A percentile compares a stretch with the other conserved stretches of the same genome.
phyloP scores from a whole-genome alignment of 1,140 invertebrate genomes.

The Colletes gigas region DNA sequence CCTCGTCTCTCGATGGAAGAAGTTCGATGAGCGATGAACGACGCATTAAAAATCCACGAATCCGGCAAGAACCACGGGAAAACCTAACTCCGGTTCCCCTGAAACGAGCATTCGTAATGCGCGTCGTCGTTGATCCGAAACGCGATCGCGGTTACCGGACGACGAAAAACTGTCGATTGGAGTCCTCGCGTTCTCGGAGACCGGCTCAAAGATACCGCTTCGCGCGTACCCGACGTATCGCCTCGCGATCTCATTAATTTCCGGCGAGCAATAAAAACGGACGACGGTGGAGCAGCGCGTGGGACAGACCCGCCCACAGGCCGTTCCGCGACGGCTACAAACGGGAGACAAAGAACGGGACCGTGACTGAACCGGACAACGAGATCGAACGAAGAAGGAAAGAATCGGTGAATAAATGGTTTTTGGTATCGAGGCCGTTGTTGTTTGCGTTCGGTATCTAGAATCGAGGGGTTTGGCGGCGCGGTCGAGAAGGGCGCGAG shows the following conservation, averaged over 20 bases:
- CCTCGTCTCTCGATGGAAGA: background rate
- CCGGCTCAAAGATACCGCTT: constrained; percentile 2
- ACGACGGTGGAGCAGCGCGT: constrained; percentile 62
- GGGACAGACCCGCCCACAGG: constrained; percentile 79
- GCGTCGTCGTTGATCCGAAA: background rate
- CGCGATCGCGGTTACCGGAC: background rate
- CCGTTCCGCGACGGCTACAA: constrained; percentile 7
- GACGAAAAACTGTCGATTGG: background rate
- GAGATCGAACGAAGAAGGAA: constrained; percentile 10
- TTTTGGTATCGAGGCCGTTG: constrained; percentile 71
- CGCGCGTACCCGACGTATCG: constrained; percentile 43
- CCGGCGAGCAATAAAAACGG: constrained; percentile 76
- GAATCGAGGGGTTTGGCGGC: constrained; percentile 10
- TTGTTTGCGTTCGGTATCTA: constrained; percentile 81
- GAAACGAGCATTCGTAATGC: background rate
- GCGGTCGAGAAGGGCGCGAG: constrained; percentile 68
- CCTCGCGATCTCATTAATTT: constrained; percentile 78
- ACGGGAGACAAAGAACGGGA: constrained; percentile 10
- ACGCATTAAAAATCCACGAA: constrained; percentile 21
- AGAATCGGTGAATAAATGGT: constrained; percentile 70
- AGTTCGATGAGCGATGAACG: constrained; percentile 5
- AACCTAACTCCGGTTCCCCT: background rate
- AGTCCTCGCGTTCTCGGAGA: constrained; percentile 1
- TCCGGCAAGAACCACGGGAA: background rate
- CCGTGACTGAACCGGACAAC: background rate